Conservation (phyloP, 2,113 vertebrate species). For the Elephas maximus region DNA sequence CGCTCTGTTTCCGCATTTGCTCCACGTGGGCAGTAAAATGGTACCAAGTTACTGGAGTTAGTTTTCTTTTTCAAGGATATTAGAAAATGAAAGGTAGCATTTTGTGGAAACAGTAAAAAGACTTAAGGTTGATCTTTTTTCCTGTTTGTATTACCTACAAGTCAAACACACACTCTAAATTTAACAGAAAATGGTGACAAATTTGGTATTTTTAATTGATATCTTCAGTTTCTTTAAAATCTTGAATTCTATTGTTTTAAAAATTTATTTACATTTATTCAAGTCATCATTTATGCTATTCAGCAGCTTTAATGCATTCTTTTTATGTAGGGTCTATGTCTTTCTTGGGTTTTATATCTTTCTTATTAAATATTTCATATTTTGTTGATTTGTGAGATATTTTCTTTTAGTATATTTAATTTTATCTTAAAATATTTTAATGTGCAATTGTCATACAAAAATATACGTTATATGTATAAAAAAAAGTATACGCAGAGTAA, state of each 20-base stretch:
- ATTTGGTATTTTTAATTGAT: conserved; percentile 11
- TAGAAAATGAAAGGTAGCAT: conserved; percentile 40
- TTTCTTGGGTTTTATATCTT: background rate
- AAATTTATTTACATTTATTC: background rate
- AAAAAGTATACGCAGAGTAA: background rate
- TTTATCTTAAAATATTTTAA: conserved; percentile 60
- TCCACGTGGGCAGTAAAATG: background rate
- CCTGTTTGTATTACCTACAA: conserved; percentile 33
- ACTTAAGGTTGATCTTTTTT: conserved; percentile 11
- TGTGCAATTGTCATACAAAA: background rate
- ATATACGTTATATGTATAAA: background rate
- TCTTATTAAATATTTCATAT: background rate
- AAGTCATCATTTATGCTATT: background rate
- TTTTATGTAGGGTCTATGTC: background rate
- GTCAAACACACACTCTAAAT: conserved; percentile 7
- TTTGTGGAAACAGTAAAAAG: conserved; percentile 36
- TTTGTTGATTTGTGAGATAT: conserved; percentile 14
- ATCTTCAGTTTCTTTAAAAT: conserved; percentile 32
- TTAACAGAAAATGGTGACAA: conserved; percentile 37
- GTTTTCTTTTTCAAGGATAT: conserved; percentile 51
- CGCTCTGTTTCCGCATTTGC: background rate
- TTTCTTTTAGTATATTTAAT: conserved; percentile 20
- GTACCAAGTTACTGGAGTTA: background rate
- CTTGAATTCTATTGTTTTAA: background rate
- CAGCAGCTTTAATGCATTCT: background rate